Evolutionary conservation across 2,797 vertebrate species (phyloP), one percentile per base, ranked within the genome.

Genomic region (Lophotriccus pileatus): DNA sequence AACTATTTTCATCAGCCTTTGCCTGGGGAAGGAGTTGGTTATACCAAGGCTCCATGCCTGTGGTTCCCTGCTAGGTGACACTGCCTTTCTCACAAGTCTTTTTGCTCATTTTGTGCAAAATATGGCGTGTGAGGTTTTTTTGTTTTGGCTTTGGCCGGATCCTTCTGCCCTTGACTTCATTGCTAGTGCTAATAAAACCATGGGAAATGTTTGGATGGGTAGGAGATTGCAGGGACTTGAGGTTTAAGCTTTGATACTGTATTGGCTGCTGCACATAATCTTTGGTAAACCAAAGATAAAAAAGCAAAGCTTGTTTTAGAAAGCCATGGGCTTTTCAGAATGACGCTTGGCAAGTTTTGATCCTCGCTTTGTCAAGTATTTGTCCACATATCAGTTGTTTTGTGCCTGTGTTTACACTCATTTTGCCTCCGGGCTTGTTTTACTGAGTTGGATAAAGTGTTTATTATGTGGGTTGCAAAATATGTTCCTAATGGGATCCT

Each of bases 401-500:
- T 86, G 76, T 96, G 93, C 96, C 63, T 83, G 28, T 97, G 95
- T 97, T 97, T 97, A 97, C 93, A 60, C 72, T 94, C 58, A 3
- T 74, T 87, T 83, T 89, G 92, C 88, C 92, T 93, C 22, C 1
- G 43, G 66, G 87, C 81, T 96, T 94, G 97, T 96, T 98, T 95
- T 90, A 91, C 94, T 80, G 36, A 95, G 95, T 56, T 21, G 94
- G 89, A 94, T 84, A 83, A 94, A 94, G 74, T 96, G 95, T 97
- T 95, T 96, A 93, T 97, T 92, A 93, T 97, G 87, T 85, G 95
- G 96, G 30, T 93, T 97, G 90, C 97, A 97, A 97, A 98, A 77
- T 90, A 87, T 90, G 91, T 96, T 96, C 96, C 97, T 95, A 96
- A 96, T 90, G 90, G 91, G 58, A 37, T 56, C 15, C 93, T 80